Evolutionary conservation across 2,888 invertebrate species (phyloP), one percentile per base, ranked within the genome.

Genomic region (Netelia inedita): DNA sequence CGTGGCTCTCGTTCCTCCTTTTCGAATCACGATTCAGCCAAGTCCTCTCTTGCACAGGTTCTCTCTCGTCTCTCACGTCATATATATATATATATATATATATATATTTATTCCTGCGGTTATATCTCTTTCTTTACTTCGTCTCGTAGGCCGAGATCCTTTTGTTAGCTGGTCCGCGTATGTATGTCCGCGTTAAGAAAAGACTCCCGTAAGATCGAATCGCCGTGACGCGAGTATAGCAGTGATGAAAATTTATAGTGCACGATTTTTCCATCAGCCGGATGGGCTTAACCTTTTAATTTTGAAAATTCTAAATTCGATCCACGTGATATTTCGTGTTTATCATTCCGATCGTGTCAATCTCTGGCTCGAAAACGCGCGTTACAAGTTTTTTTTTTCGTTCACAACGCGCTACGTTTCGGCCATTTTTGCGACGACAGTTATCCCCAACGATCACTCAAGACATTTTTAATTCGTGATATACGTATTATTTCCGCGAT

Each of bases 21-120:
- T 68, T 76, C 80, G 72, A 83, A 81, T 82, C 78, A 82, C 82
- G 75, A 79, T 75, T 66, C 79, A 75, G 72, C 75, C 63, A 57
- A 74, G 74, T 55, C 71, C 63, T 53, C 28, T 28, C 28, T 28
- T 53, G 59, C 79, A 53, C 63, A 35, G 73, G 57, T 80, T 55
- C 66, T 19, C 66, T 19, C 53, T 23, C 46, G 43, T 23, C 71
- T 19, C 41, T 57, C 61, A 53, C 61, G 14, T 75, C 50, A n/a
- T 61, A 28, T 55, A 35, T 19, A 41, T 50, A 3, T 50, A 65
- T 23, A 68, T 68, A 68, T 19, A 21, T 8, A 59, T 21, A 59
- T 19, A 10, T 41, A n/a, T 66, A 66, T 50, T 6, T 53, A 35
- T 65, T 28, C 55, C 21, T 66, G 16, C 53, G n/a, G 28, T 68